Conservation (phyloP, 2,888 invertebrate species). For the Taphrorychus bicolor region DNA sequence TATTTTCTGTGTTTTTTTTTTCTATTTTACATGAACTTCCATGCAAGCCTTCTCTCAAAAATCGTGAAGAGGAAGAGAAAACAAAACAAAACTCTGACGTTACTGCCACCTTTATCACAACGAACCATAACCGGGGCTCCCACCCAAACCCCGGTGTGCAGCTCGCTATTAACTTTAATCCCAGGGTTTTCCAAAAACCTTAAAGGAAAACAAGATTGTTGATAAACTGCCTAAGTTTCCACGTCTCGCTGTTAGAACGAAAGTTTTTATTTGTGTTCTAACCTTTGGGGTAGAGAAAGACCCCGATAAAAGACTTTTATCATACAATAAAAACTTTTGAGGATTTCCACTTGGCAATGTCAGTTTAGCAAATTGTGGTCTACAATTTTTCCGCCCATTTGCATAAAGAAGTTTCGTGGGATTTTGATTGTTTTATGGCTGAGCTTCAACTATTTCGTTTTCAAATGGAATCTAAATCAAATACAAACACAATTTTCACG, state of each 20-base stretch:
- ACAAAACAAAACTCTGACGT: too few species aligned
- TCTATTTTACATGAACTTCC: too few species aligned
- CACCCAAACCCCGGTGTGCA: neutral
- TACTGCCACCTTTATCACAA: too few species aligned
- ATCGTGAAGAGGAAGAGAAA: too few species aligned
- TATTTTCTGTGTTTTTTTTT: too few species aligned
- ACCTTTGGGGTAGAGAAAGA: constrained; percentile 11
- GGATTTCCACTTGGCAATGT: constrained; percentile 20
- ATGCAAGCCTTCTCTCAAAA: too few species aligned
- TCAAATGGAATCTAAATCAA: neutral
- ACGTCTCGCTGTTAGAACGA: neutral
- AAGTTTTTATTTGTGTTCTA: constrained; percentile 29
- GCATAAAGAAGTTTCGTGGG: too few species aligned
- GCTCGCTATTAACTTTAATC: constrained; percentile 22
- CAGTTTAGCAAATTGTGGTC: constrained; percentile 26
- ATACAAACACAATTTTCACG: neutral
- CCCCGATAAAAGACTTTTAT: constrained; percentile 22
- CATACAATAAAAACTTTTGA: constrained; percentile 31
- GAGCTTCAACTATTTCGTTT: neutral
- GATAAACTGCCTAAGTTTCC: constrained; percentile 10
- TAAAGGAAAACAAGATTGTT: constrained; percentile 19
- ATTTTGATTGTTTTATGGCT: neutral
- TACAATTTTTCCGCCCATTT: neutral
- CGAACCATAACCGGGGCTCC: too few species aligned
- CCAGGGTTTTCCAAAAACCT: constrained; percentile 7